phyloP scores from a whole-genome alignment of 1,140 invertebrate genomes.

The Callitettix versicolor region DNA sequence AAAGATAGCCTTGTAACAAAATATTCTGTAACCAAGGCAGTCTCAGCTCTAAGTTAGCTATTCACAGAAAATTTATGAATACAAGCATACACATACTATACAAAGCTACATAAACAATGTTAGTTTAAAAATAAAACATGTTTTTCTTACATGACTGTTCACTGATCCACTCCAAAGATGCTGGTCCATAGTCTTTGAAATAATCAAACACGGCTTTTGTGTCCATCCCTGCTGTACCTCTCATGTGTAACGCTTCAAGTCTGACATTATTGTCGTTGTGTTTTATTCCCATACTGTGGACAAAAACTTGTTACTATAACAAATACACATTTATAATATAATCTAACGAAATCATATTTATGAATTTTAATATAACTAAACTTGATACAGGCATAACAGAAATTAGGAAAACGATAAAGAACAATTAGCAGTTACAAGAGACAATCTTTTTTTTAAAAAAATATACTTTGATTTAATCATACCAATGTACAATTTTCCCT shows the following conservation, averaged over 20 bases:
- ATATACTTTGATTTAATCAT: too few species aligned
- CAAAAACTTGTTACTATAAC: constrained; percentile 8
- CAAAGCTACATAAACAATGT: too few species aligned
- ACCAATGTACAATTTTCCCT: too few species aligned
- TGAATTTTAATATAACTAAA: neutral
- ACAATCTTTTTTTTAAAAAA: too few species aligned
- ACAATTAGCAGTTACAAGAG: too few species aligned
- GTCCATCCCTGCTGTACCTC: constrained; percentile 60
- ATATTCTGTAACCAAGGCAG: too few species aligned
- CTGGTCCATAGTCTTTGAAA: constrained; percentile 60
- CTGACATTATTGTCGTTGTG: constrained; percentile 51
- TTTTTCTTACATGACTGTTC: constrained; percentile 61
- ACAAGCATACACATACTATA: too few species aligned
- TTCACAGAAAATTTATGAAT: too few species aligned
- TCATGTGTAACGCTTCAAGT: constrained; percentile 60
- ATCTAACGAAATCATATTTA: neutral
- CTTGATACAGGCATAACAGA: neutral
- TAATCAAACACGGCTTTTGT: constrained; percentile 69
- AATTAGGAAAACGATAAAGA: too few species aligned
- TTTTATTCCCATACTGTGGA: constrained; percentile 47
- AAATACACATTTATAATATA: neutral
- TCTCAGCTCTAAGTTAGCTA: too few species aligned
- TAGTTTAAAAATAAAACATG: too few species aligned
- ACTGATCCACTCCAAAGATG: constrained; percentile 69
- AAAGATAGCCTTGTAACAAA: too few species aligned